Percentiles rank a stretch among this genome's conserved stretches.
Conservation (phyloP, 2,113 vertebrate genomes). For the Corythoichthys intestinalis region DNA sequence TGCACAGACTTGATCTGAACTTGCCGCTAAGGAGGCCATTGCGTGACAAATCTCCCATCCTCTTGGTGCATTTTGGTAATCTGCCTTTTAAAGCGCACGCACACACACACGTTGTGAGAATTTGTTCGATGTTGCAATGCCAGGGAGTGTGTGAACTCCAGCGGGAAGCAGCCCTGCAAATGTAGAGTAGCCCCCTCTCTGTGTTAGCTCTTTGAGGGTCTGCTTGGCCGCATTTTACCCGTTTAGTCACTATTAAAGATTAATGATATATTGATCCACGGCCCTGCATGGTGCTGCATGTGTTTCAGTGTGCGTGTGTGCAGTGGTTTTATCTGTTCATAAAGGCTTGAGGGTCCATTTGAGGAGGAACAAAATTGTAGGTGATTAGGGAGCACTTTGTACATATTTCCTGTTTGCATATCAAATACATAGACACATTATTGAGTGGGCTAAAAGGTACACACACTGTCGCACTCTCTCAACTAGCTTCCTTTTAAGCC, state of each 20-base stretch:
- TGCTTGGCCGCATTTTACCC: conserved; percentile 55
- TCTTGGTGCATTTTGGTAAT: conserved; percentile 65
- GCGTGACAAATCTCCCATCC: conserved; percentile 66
- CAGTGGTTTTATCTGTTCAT: conserved; percentile 22
- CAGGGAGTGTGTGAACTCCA: conserved; percentile 51
- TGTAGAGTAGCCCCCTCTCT: conserved; percentile 72
- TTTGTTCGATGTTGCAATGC: conserved; percentile 51
- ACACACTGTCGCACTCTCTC: conserved; percentile 33
- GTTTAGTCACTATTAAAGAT: conserved; percentile 75
- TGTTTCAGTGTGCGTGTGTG: conserved; percentile 12
- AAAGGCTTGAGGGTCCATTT: conserved; percentile 39
- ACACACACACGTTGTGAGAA: conserved; percentile 40
- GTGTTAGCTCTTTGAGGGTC: conserved; percentile 51
- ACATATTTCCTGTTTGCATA: conserved; percentile 41
- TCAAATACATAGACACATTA: conserved; percentile 29
- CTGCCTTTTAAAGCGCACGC: conserved; percentile 64
- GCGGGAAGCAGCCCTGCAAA: conserved; percentile 68
- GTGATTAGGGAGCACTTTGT: conserved; percentile 49
- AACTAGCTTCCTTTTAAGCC: conserved; percentile 66
- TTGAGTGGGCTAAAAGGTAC: conserved; percentile 44
- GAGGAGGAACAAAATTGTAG: conserved; percentile 39
- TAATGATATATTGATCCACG: conserved; percentile 71
- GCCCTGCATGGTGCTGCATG: conserved; percentile 45
- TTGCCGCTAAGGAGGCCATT: conserved; percentile 63
- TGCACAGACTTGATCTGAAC: conserved; percentile 40